Conservation (phyloP, 1,140 invertebrate genomes). For the Calliphora vicina region DNA sequence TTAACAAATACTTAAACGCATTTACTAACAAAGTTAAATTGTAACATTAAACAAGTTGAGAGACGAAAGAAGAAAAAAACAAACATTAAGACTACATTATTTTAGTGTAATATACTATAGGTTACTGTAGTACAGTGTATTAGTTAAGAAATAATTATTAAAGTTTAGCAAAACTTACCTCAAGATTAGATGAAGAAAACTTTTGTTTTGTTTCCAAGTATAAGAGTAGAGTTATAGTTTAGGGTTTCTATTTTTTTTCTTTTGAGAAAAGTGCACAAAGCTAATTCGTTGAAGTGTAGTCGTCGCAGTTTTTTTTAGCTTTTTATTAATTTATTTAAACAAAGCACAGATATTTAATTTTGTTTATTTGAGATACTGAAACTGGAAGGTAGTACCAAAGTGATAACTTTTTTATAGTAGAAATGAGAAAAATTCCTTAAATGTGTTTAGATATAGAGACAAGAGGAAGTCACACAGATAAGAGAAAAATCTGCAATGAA, state of each 20-base stretch:
- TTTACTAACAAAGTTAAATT: slow-evolving; percentile 14
- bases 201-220: not conserved
- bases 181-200: slow-evolving; percentile 22
- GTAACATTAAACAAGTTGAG: not conserved
- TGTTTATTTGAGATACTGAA: not conserved
- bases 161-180: slow-evolving; percentile 22
- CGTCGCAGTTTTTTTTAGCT: not conserved
- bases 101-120: too few relatives aligned
- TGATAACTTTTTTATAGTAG: not conserved
- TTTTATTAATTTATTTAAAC: slow-evolving; percentile 1
- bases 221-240: not conserved
- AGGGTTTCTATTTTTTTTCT: not conserved
- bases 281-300: slow-evolving; percentile 24
- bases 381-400: not conserved
- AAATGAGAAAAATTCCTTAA: not conserved
- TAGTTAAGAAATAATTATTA: not conserved
- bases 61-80: not conserved
- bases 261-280: slow-evolving; percentile 22
- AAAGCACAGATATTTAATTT: slow-evolving; percentile 16
- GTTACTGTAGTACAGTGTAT: not conserved
- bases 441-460: not conserved
- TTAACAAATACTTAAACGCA: slow-evolving; percentile 13
- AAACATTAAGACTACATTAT: not conserved
- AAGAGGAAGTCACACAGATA: not conserved
- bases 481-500: not conserved